Conservation (phyloP, 2,797 vertebrate species). For the Poeciliopsis turneri region DNA sequence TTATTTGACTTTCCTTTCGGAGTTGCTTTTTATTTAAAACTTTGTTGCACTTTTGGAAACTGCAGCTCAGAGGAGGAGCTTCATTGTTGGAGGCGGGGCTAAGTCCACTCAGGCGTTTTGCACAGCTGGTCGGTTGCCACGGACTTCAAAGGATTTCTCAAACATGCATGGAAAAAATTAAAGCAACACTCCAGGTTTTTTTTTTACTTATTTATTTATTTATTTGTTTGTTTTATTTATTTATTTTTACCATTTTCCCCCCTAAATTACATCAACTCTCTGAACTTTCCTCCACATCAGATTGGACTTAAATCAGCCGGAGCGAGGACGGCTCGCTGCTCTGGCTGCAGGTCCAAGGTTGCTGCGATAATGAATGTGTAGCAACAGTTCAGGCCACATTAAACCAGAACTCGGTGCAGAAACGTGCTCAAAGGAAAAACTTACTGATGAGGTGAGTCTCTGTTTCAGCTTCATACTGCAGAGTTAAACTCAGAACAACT, state of each 20-base stretch:
- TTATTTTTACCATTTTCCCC: too few relatives aligned
- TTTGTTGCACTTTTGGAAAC: too few relatives aligned
- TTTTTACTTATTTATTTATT: background rate
- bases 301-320: slow-evolving; percentile 18
- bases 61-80: too few relatives aligned
- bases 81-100: too few relatives aligned
- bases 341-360: slow-evolving; percentile 72
- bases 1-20: too few relatives aligned
- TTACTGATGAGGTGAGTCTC: slow-evolving; percentile 54
- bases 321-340: slow-evolving; percentile 37
- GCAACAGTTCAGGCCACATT: slow-evolving; percentile 36
- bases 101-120: too few relatives aligned
- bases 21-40: too few relatives aligned
- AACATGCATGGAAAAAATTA: too few relatives aligned
- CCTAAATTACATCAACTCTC: background rate
- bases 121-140: too few relatives aligned
- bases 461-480: slow-evolving; percentile 4
- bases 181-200: background rate
- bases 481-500: background rate
- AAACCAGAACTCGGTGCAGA: slow-evolving; percentile 19
- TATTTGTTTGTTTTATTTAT: too few relatives aligned
- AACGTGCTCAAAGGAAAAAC: slow-evolving; percentile 14
- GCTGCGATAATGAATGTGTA: slow-evolving; percentile 58
- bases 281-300: background rate
- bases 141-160: too few relatives aligned